Evolutionary conservation across 2,888 invertebrate genomes (phyloP).

Genomic region (Lepidonotus clava): DNA sequence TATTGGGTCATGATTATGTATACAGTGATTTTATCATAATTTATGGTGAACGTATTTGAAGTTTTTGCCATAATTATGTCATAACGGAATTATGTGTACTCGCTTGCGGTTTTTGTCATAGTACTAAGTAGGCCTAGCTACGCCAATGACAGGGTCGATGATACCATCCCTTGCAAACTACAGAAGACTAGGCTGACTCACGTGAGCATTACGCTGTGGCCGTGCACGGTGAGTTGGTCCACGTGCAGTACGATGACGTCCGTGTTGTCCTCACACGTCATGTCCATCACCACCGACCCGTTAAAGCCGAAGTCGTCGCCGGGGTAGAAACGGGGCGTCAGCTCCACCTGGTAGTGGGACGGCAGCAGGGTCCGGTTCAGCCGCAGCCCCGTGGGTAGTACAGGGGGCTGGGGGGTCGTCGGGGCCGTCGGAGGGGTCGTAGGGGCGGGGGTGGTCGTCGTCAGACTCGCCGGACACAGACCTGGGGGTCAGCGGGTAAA

Average conservation of each 20-base stretch:
- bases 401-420: not conserved
- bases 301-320: slow-evolving; percentile 19
- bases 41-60: too few relatives aligned
- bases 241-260: slow-evolving; percentile 38
- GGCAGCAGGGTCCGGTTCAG: slow-evolving; percentile 49
- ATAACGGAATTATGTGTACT: too few relatives aligned
- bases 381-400: slow-evolving; percentile 18
- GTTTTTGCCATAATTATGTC: too few relatives aligned
- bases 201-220: not conserved
- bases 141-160: too few relatives aligned
- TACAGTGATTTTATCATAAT: too few relatives aligned
- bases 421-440: not conserved
- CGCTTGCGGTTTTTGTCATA: too few relatives aligned
- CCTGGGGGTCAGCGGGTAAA: too few relatives aligned
- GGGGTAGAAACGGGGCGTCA: not conserved
- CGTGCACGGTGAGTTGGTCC: not conserved
- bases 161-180: not conserved
- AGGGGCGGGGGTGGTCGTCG: not conserved
- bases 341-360: slow-evolving; percentile 46
- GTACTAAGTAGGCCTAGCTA: too few relatives aligned
- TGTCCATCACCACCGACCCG: slow-evolving; percentile 34
- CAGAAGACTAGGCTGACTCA: not conserved
- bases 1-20: too few relatives aligned
- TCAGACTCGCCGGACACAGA: not conserved
- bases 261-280: slow-evolving; percentile 41